Base-by-base conservation (phyloP, 2,113 vertebrate genomes). In the Pogona vitticeps region DNA sequence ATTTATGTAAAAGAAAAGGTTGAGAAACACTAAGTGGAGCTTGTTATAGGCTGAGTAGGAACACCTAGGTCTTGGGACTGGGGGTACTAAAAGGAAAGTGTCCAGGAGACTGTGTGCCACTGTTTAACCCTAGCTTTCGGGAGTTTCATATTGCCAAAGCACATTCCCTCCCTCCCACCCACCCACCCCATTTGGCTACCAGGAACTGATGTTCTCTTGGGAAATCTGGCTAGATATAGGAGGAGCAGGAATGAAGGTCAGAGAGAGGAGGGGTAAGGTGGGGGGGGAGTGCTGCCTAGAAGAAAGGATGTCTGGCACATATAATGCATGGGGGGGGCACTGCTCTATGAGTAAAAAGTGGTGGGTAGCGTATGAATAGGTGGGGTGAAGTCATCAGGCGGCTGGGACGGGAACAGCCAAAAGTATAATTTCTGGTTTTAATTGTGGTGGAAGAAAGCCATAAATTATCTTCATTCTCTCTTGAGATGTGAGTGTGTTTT, bases 331-430 rank as follows among this genome's bases (percentile, higher is more conserved):
- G 70, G 61, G 72, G 77, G 73, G 75, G 63, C 65, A 52, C 46
- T 82, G 72, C 40, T 59, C 9, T 23, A 68, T 76, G 77, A 81
- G 71, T 85, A 85, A 76, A 88, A 63, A 76, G 70, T 58, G 83
- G 83, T 68, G 83, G 81, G 81, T 36, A 83, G 86, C 10, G 4
- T 31, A 80, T 76, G 77, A 80, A 88, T 80, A 73, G 76, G 67
- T 79, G 26, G 40, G 82, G 82, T 84, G 82, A 84, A 88, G 58
- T 88, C 87, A 88, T 84, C 68, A n/a, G 86, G 61, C 33, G 14
- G n/a, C 72, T 20, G 56, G 33, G 42, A 82, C 65, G 59, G 46
- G 46, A 87, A 40, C 85, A 87, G 71, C 71, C 85, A 52, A 38
- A 87, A 87, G 78, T 63, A 63, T 67, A 7, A 20, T 8, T 15